These are phyloP conservation scores for Euclidia mi DNA, from an alignment of 2,888 invertebrate genomes.

Conservation along the genomic window DNA sequence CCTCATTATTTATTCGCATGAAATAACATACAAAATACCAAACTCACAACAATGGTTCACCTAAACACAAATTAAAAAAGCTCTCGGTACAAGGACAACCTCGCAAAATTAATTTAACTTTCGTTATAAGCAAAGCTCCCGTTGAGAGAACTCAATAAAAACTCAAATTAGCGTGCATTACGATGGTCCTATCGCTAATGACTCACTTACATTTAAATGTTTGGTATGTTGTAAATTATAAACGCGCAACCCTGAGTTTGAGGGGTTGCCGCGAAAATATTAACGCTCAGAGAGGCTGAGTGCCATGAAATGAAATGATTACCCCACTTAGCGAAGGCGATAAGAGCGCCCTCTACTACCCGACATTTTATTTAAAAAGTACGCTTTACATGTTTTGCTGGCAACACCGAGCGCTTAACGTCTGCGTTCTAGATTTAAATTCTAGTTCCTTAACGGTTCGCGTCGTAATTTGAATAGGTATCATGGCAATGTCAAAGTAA, in stretches of 20 bases:
- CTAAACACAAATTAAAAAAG: too few species aligned
- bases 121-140: too few species aligned
- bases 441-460: too few species aligned
- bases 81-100: too few species aligned
- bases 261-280: constrained; percentile 61
- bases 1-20: too few species aligned
- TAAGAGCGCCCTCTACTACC: constrained; percentile 55
- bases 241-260: constrained; percentile 40
- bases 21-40: too few species aligned
- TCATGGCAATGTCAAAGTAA: too few species aligned
- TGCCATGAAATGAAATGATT: constrained; percentile 69
- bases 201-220: constrained; percentile 1
- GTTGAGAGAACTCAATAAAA: too few species aligned
- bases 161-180: constrained; percentile 1
- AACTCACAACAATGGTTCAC: too few species aligned
- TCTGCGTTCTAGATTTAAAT: not conserved
- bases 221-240: constrained; percentile 3
- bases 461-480: too few species aligned
- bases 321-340: constrained; percentile 63
- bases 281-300: constrained; percentile 59
- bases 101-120: too few species aligned
- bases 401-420: not conserved
- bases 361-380: constrained; percentile 48
- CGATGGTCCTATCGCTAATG: not conserved
- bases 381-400: constrained; percentile 20